These are phyloP conservation scores for Apeira syringaria DNA, from an alignment of 2,888 invertebrate genomes.

Conservation along the genomic window DNA sequence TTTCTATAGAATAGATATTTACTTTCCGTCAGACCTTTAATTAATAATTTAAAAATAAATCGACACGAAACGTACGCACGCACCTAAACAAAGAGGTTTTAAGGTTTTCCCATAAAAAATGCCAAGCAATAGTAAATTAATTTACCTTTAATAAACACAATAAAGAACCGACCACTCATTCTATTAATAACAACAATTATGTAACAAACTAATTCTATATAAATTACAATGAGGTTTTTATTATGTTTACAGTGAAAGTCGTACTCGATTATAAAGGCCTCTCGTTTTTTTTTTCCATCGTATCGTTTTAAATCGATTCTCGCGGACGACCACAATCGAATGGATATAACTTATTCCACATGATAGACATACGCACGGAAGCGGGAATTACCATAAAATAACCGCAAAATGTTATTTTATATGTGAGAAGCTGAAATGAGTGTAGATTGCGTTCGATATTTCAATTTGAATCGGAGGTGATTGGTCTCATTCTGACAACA, in stretches of 20 bases:
- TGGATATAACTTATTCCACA: slow-evolving; percentile 45
- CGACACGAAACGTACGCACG: slow-evolving; percentile 10
- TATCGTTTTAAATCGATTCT: slow-evolving; percentile 43
- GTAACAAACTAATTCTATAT: slow-evolving; percentile 47
- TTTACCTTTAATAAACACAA: slow-evolving; percentile 23
- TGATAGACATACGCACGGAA: slow-evolving; percentile 67
- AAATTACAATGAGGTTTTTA: slow-evolving; percentile 38
- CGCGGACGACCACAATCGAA: slow-evolving; percentile 31
- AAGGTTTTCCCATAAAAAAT: slow-evolving; percentile 15
- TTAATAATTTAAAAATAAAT: slow-evolving; percentile 19
- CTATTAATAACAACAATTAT: slow-evolving; percentile 42
- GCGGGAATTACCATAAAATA: slow-evolving; percentile 34
- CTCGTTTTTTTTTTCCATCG: slow-evolving; percentile 60
- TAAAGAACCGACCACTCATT: slow-evolving; percentile 30
- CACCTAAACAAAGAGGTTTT: slow-evolving; percentile 17
- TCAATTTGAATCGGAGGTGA: slow-evolving; percentile 9
- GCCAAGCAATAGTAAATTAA: slow-evolving; percentile 19
- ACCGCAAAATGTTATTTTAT: slow-evolving; percentile 44
- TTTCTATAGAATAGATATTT: slow-evolving; percentile 3
- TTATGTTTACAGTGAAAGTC: slow-evolving; percentile 45
- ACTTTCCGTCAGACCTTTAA: slow-evolving; percentile 14
- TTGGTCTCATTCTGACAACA: neutral
- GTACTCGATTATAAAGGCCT: slow-evolving; percentile 44
- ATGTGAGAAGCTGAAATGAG: slow-evolving; percentile 34
- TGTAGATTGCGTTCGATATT: slow-evolving; percentile 20